phyloP scores from a whole-genome alignment of 2,797 vertebrate species.

The Acanthurus leucopareius region DNA sequence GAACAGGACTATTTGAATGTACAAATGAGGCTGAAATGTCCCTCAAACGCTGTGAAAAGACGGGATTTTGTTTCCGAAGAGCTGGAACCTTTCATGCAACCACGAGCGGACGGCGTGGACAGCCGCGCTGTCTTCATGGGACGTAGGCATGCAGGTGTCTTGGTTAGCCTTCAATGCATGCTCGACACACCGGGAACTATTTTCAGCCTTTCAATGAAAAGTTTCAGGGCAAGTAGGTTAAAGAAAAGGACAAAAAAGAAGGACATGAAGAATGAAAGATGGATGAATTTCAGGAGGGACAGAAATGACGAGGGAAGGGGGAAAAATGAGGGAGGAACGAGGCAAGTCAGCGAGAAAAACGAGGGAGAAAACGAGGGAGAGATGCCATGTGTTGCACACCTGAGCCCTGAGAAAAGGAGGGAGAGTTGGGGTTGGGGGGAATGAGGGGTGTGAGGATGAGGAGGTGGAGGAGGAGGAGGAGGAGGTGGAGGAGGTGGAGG shows the following conservation, averaged over 20 bases:
- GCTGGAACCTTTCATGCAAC: slow-evolving; percentile 45
- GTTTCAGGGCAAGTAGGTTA: slow-evolving; percentile 8
- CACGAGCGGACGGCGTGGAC: slow-evolving; percentile 50
- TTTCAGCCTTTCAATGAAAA: slow-evolving; percentile 25
- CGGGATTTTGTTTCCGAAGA: slow-evolving; percentile 15
- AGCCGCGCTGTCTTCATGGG: neutral
- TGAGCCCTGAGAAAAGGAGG: slow-evolving; percentile 76
- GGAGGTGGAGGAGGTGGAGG: slow-evolving; percentile 19
- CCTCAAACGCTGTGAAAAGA: slow-evolving; percentile 33
- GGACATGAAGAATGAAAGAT: neutral
- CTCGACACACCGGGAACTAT: neutral
- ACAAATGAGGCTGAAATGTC: slow-evolving; percentile 33
- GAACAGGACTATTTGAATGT: slow-evolving; percentile 40
- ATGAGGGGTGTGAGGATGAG: slow-evolving; percentile 1
- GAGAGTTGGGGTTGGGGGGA: slow-evolving; percentile 17
- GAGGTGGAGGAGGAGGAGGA: neutral
- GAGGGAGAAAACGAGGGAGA: slow-evolving; percentile 40
- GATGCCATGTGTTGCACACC: slow-evolving; percentile 78
- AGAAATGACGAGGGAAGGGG: neutral
- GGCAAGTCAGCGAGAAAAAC: slow-evolving; percentile 39
- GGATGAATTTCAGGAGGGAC: neutral
- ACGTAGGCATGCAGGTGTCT: slow-evolving; percentile 12
- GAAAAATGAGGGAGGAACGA: neutral
- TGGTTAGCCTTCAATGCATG: slow-evolving; percentile 1
- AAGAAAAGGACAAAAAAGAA: neutral